These are phyloP conservation scores for Alviniconcha marisindica DNA, from an alignment of 1,140 invertebrate genomes.

Conservation along the genomic window DNA sequence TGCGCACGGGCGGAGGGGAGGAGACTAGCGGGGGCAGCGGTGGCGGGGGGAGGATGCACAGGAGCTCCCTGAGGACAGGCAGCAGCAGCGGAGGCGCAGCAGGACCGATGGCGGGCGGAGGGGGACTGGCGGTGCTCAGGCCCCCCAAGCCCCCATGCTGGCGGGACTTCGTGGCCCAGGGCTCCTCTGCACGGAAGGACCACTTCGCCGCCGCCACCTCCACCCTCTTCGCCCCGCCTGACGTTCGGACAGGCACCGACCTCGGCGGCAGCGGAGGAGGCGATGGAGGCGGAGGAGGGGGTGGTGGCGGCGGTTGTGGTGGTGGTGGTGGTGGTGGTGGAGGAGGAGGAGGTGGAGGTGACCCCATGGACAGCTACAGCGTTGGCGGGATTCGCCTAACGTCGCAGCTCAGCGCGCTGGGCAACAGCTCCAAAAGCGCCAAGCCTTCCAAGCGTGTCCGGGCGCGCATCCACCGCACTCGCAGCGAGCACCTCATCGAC, in stretches of 20 bases:
- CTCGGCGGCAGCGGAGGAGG: neutral
- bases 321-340: neutral
- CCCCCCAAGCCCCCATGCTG: constrained; percentile 61
- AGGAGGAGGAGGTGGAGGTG: neutral
- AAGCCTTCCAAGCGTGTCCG: constrained; percentile 60
- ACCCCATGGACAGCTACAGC: constrained; percentile 5
- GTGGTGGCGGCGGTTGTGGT: neutral
- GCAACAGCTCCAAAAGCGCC: constrained; percentile 36
- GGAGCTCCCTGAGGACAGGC: constrained; percentile 29
- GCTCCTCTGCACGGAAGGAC: constrained; percentile 18
- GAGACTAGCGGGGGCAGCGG: neutral
- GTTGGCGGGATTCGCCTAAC: constrained; percentile 15
- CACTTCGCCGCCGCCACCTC: neutral
- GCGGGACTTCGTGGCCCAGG: constrained; percentile 55
- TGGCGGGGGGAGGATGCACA: constrained; percentile 43
- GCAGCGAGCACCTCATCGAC: constrained; percentile 68
- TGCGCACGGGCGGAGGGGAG: neutral
- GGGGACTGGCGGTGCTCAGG: constrained; percentile 35
- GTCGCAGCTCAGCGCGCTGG: constrained; percentile 1
- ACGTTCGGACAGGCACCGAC: neutral
- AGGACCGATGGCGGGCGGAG: neutral
- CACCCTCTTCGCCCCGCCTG: neutral
- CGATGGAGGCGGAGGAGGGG: neutral
- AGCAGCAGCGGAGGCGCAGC: neutral
- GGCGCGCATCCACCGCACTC: constrained; percentile 68